Conservation (phyloP, 2,113 vertebrate species). For the Seriola aureovittata region DNA sequence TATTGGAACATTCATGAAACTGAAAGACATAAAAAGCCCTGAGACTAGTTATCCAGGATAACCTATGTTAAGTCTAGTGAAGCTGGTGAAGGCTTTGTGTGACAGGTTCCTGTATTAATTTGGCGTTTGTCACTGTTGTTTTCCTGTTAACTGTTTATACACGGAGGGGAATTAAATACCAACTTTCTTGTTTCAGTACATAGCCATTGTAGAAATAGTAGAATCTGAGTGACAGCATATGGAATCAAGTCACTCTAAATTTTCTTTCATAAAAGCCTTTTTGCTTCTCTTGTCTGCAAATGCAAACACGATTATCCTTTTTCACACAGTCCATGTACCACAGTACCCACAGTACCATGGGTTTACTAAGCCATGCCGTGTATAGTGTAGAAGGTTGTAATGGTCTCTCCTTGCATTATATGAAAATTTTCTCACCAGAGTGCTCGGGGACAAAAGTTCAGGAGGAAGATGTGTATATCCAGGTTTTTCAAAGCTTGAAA, state of each 20-base stretch:
- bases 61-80: neutral
- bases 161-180: neutral
- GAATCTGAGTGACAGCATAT: neutral
- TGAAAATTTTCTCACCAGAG: conserved; percentile 3
- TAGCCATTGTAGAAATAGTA: neutral
- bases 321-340: neutral
- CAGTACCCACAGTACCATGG: neutral
- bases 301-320: conserved; percentile 30
- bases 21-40: conserved; percentile 31
- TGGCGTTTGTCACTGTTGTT: neutral
- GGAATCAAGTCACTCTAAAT: neutral
- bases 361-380: conserved; percentile 14
- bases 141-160: neutral
- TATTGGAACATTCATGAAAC: conserved; percentile 46
- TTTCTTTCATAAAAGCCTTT: conserved; percentile 15
- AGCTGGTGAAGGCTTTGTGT: neutral
- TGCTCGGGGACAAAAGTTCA: conserved; percentile 34
- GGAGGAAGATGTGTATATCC: neutral
- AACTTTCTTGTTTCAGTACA: neutral
- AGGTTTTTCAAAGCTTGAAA: conserved; percentile 24
- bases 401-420: conserved; percentile 37
- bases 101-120: neutral
- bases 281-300: neutral
- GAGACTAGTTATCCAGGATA: neutral
- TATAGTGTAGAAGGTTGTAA: conserved; percentile 13